Base-by-base conservation (phyloP, 2,113 vertebrate genomes). In the Clinocottus analis region DNA sequence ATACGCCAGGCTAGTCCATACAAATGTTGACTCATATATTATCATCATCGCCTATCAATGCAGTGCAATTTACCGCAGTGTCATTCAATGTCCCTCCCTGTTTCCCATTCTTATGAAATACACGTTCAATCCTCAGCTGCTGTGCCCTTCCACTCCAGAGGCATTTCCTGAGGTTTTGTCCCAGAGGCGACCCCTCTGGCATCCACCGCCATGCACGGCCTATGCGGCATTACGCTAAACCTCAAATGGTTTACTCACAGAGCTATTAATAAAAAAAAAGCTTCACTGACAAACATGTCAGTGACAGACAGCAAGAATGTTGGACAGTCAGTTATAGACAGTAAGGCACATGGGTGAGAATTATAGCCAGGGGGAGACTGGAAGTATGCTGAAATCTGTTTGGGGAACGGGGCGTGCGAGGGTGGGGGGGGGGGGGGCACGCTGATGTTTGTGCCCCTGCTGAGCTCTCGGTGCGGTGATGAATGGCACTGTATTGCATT, bases 251-350 rank as follows among this genome's bases (percentile, higher is more conserved):
- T 92, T 92, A 91, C 80, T 77, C 75, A 49, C 56, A 31, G 29
- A 39, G 85, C 84, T 92, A 93, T 91, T 92, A 93, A 92, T 93
- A 91, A 81, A 74, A 33, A 53, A 31, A 31, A n/a, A n/a, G n/a
- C 39, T 23, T 72, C 58, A 27, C 55, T 80, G 82, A 87, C 77
- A 74, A 25, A 72, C 77, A 72, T 76, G 75, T 87, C 56, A 72
- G 56, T 41, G 67, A 75, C 66, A 58, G 65, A 63, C 72, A 53
- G 72, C 41, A 59, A 43, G 77, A 76, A 87, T 86, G 78, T 47
- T 35, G 35, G 43, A 60, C 72, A 51, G 75, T 79, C 75, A 2
- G 62, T 61, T 65, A 75, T 51, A 66, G 69, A 70, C 47, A 56
- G 62, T 62, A 51, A 39, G 47, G 59, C 85, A 85, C 71, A 79